Conservation (phyloP, 2,797 vertebrate genomes). For the Adelosebastes latens region DNA sequence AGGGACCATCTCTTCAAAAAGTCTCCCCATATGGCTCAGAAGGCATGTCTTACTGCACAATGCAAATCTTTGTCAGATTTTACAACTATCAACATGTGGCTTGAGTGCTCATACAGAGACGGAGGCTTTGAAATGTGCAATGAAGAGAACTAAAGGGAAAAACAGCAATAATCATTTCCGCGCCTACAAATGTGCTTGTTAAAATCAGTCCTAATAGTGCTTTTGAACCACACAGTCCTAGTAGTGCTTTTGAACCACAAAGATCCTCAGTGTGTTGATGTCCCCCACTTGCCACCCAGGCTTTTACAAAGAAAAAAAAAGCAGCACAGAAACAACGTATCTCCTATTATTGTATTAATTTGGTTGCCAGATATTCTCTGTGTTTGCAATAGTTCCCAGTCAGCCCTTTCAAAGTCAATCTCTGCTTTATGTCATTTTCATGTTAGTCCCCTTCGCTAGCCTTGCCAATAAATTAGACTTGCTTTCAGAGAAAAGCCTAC, state of each 20-base stretch:
- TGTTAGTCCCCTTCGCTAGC: conserved; percentile 42
- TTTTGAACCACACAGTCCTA: too few relatives aligned
- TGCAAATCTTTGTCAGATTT: neutral
- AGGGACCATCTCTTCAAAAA: neutral
- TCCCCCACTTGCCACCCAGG: neutral
- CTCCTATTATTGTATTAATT: conserved; percentile 34
- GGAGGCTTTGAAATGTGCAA: neutral
- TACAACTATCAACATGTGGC: neutral
- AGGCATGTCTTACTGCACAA: too few relatives aligned
- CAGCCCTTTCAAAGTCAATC: conserved; percentile 30
- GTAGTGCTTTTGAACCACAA: neutral
- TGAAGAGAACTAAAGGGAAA: neutral
- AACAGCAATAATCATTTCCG: conserved; percentile 7
- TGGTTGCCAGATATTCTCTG: conserved; percentile 22
- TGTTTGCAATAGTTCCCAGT: conserved; percentile 8
- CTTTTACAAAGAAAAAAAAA: neutral
- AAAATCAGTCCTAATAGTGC: too few relatives aligned
- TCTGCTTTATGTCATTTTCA: conserved; percentile 49
- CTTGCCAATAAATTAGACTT: conserved; percentile 48
- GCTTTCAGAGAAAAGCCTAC: conserved; percentile 42
- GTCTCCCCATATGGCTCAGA: neutral
- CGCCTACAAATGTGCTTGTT: conserved; percentile 22
- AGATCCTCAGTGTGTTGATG: conserved; percentile 11
- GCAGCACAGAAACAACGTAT: neutral
- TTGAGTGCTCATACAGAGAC: neutral